These are phyloP conservation scores for Tupaia tana DNA, from an alignment of 2,113 vertebrate genomes.

Conservation along the genomic window DNA sequence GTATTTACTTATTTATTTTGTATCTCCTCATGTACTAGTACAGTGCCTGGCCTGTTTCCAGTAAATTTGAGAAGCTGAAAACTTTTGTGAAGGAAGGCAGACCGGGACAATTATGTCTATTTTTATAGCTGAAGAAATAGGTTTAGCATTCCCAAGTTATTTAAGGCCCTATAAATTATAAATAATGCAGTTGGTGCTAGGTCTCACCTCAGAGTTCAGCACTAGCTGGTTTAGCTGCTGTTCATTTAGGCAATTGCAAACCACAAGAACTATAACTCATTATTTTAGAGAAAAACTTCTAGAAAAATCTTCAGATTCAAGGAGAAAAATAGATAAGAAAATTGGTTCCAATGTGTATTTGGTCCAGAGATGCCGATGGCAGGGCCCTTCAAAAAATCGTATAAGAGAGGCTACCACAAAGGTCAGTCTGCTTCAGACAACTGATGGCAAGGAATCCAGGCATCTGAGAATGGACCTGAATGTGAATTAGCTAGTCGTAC, in stretches of 20 bases:
- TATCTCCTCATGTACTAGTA: background rate
- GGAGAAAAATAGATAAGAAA: background rate
- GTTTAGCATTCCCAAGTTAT: background rate
- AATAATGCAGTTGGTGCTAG: background rate
- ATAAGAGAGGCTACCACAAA: background rate
- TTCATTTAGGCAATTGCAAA: background rate
- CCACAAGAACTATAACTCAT: background rate
- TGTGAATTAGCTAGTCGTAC: background rate
- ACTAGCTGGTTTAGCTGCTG: background rate
- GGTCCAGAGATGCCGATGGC: background rate
- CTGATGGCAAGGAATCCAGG: background rate
- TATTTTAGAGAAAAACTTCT: background rate
- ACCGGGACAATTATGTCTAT: background rate
- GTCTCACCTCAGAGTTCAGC: background rate
- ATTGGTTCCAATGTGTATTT: background rate
- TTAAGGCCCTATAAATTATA: background rate
- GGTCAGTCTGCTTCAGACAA: background rate
- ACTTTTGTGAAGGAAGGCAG: background rate
- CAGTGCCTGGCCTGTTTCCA: background rate
- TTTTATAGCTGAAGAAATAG: background rate
- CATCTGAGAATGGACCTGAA: background rate
- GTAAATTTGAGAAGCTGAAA: background rate
- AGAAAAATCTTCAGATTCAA: background rate
- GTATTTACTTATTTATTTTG: constrained; percentile 5
- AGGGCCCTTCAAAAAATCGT: background rate